Evolutionary conservation across 2,113 vertebrate genomes (phyloP).

Genomic region (Platysteira castanea): DNA sequence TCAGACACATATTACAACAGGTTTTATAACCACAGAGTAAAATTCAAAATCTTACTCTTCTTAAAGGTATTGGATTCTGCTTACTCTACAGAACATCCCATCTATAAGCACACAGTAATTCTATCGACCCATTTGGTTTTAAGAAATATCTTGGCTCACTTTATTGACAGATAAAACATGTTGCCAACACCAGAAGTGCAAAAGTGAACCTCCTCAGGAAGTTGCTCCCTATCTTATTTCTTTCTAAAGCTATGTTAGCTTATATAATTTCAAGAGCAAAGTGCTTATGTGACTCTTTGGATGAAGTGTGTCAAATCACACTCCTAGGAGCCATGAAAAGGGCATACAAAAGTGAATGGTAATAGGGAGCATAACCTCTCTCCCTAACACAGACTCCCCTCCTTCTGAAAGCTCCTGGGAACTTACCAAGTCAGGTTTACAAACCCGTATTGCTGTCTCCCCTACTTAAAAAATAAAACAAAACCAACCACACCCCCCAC

Average conservation of each 20-base stretch:
- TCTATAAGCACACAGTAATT: neutral
- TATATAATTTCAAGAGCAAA: neutral
- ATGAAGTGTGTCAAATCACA: neutral
- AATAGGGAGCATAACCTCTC: neutral
- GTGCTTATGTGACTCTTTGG: neutral
- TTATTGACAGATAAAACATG: neutral
- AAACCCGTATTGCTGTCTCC: neutral
- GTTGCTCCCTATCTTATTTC: neutral
- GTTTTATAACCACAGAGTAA: neutral
- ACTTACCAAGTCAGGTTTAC: neutral
- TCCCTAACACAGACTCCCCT: neutral
- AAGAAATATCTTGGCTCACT: neutral
- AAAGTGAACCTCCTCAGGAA: neutral
- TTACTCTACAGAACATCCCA: neutral
- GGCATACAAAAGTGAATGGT: neutral
- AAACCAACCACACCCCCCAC: neutral
- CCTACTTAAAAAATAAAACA: neutral
- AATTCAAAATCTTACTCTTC: neutral
- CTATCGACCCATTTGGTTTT: neutral
- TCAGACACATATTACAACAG: neutral
- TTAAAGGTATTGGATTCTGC: neutral
- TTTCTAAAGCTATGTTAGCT: neutral
- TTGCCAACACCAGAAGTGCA: neutral
- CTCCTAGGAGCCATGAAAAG: neutral
- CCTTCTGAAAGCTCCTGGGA: neutral